Evolutionary conservation across 2,888 invertebrate genomes (phyloP), one percentile per base, ranked within the genome.

Genomic region (Polyploca ridens): DNA sequence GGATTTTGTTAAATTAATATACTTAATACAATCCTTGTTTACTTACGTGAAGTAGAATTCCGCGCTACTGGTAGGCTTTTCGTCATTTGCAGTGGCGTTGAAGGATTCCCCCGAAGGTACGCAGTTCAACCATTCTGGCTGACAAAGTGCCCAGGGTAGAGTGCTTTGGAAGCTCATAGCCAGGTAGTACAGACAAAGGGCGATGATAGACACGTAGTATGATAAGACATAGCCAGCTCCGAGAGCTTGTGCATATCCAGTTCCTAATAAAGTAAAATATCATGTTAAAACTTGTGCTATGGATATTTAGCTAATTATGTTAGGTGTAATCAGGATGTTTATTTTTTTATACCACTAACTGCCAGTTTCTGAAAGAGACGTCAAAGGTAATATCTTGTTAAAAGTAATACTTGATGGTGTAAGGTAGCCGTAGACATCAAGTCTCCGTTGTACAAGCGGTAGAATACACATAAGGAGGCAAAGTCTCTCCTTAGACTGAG

Each of bases 121-220:
- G 74, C 94, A 94, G 66, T 87, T 85, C 0, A 76, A 78, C 96
- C 96, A 96, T 33, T 92, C 94, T 0, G 91, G 85, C 58, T 93
- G 84, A 78, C 97, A 97, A 16, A 94, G 84, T 0, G 97, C 91
- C 97, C 97, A 98, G 0, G 97, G 97, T 62, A 97, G 86, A 1
- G 95, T 94, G 0, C 95, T 76, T 70, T 95, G 95, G 82, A 97
- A 97, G 58, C 97, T 97, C 78, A 96, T 95, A 14, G 95, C 86
- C 74, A 97, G 90, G 86, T 97, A 98, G 85, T 95, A 97, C 2
- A 97, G 83, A 3, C 97, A 96, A 33, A 97, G 84, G 0, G 96
- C 96, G 90, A 97, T 96, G 63, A 97, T 90, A 0, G 96, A 96
- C 65, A 96, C 96, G 84, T 97, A 98, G 85, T 97, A 98, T 0